Evolutionary conservation across 2,888 invertebrate genomes (phyloP).

Genomic region (Tribolium freemani): DNA sequence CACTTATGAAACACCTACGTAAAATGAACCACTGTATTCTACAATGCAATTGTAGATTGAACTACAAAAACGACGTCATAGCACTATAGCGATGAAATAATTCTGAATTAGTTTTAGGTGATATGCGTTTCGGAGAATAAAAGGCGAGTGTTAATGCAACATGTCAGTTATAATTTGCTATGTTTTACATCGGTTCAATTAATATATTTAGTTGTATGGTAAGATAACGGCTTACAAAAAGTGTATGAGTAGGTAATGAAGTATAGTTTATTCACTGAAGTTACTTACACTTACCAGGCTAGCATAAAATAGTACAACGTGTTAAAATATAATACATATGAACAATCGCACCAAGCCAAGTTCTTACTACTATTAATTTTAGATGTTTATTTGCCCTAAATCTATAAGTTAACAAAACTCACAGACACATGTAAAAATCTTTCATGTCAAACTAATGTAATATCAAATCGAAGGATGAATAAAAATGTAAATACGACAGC

Average conservation of each 20-base stretch:
- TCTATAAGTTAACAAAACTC: slow-evolving; percentile 28
- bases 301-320: slow-evolving; percentile 59
- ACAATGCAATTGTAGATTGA: too few species aligned
- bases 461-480: slow-evolving; percentile 23
- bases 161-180: slow-evolving; percentile 22
- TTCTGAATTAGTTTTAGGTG: background rate
- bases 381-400: slow-evolving; percentile 32
- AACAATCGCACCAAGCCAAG: slow-evolving; percentile 59
- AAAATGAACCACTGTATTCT: too few species aligned
- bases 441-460: slow-evolving; percentile 26
- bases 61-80: too few species aligned
- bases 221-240: slow-evolving; percentile 20
- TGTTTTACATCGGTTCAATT: background rate
- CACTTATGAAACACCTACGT: too few species aligned
- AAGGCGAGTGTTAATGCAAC: slow-evolving; percentile 4
- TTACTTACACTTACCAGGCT: slow-evolving; percentile 63
- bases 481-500: slow-evolving; percentile 39
- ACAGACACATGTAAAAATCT: slow-evolving; percentile 31
- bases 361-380: slow-evolving; percentile 40
- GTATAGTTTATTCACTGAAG: slow-evolving; percentile 58
- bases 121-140: background rate
- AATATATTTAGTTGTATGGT: slow-evolving; percentile 1
- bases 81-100: too few species aligned
- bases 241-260: slow-evolving; percentile 43
- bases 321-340: slow-evolving; percentile 61